phyloP scores from a whole-genome alignment of 2,113 vertebrate species.

The Aepyceros melampus region DNA sequence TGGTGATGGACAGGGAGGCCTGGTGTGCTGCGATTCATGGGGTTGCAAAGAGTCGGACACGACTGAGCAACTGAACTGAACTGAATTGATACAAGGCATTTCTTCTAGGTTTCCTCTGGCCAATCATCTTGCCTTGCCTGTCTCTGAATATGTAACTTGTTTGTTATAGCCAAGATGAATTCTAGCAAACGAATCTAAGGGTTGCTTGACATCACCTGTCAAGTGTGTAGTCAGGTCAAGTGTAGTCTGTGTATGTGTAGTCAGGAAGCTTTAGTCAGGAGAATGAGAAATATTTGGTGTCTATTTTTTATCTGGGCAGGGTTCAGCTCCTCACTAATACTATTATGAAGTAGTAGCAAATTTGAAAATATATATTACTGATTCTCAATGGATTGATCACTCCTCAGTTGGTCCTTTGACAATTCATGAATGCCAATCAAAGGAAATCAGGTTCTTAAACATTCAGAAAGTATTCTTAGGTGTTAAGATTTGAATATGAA shows the following conservation, averaged over 20 bases:
- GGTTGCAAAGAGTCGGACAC: too few relatives aligned
- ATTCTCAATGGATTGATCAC: neutral
- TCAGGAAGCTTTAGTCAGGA: neutral
- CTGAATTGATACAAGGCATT: neutral
- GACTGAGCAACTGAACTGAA: too few relatives aligned
- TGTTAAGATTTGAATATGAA: neutral
- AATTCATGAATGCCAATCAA: neutral
- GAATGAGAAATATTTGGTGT: neutral
- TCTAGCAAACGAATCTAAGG: neutral
- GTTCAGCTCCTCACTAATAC: neutral
- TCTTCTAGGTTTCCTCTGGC: neutral
- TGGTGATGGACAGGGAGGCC: too few relatives aligned
- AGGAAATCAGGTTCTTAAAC: neutral
- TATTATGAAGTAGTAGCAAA: neutral
- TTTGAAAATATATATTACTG: neutral
- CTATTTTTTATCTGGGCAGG: neutral
- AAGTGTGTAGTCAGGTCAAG: neutral
- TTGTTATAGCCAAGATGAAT: neutral
- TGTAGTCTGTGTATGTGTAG: neutral
- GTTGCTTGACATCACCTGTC: neutral
- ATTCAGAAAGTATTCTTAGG: neutral
- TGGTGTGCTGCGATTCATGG: too few relatives aligned
- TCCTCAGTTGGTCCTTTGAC: neutral
- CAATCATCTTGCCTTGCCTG: neutral
- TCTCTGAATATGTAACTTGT: neutral